Evolutionary conservation across 2,113 vertebrate genomes (phyloP), one percentile per base, ranked within the genome.

Genomic region (Cryptotis parvus): DNA sequence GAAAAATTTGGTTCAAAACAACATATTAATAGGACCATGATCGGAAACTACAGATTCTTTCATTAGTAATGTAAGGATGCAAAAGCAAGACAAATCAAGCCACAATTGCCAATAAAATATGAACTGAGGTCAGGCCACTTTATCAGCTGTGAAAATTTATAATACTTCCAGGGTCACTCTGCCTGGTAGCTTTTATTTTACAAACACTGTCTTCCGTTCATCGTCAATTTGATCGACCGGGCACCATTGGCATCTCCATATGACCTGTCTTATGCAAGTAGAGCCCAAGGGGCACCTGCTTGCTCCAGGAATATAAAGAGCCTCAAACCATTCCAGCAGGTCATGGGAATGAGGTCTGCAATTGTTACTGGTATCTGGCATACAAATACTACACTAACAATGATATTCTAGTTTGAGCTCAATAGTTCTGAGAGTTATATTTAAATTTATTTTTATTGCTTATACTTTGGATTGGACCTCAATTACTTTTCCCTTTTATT

Each of bases 181-280:
- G 61, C 24, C 52, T 90, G 65, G 49, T 72, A 61, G 0, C 8
- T 95, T 91, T 70, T 39, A 69, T 85, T 94, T 94, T 61, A 79
- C 2, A 83, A 93, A 82, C n/a, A n/a, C n/a, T n/a, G n/a, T n/a
- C n/a, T n/a, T n/a, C n/a, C n/a, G n/a, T n/a, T n/a, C n/a, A n/a
- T n/a, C n/a, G n/a, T n/a, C n/a, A n/a, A n/a, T n/a, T n/a, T n/a
- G n/a, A n/a, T n/a, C n/a, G n/a, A n/a, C n/a, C n/a, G n/a, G n/a
- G n/a, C n/a, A n/a, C n/a, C n/a, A n/a, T n/a, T n/a, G n/a, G n/a
- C n/a, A n/a, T n/a, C n/a, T n/a, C n/a, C n/a, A n/a, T n/a, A n/a
- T n/a, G n/a, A n/a, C n/a, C n/a, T n/a, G n/a, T n/a, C n/a, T n/a
- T n/a, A n/a, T n/a, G n/a, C n/a, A n/a, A n/a, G n/a, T n/a, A n/a